Evolutionary conservation across 2,888 invertebrate genomes (phyloP), one percentile per base, ranked within the genome.

Genomic region (Hypomecis punctinalis): DNA sequence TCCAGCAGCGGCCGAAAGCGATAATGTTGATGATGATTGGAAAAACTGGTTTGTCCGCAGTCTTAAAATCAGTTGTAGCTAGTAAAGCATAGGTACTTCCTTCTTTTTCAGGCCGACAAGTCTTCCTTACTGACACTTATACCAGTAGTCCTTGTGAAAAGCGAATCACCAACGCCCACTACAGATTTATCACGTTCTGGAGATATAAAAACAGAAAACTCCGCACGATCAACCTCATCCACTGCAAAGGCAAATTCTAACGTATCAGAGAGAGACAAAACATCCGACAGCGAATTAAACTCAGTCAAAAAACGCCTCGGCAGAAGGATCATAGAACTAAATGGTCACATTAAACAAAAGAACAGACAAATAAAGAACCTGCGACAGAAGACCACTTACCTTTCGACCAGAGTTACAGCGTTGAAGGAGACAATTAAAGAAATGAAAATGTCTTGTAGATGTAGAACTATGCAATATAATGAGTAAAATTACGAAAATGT

Each of bases 311-410:
- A 58, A 63, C 58, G 58, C 39, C 45, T 63, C 39, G 47, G 58
- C 23, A 47, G 53, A 56, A 57, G 57, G 39, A 52, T 66, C 9
- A 61, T 56, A n/a, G 48, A 46, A 46, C 33, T 60, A 47, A 33
- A 53, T 10, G 45, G 46, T 8, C 52, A 52, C 33, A 61, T 66
- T n/a, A 43, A 42, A 39, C 35, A 60, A 36, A 60, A 60, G 47
- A 60, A 52, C 13, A 60, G 53, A 9, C 60, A 43, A 13, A 51
- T 60, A 61, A 61, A 61, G 48, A 48, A 61, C 33, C 53, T 53
- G 9, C 47, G 11, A 33, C 61, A 58, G 45, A 66, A 39, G 53
- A 63, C 42, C 36, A 52, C 52, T 10, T 52, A 52, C 40, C 33
- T 52, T 10, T 40, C 52, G 48, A 52, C 35, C 11, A 58, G 47